phyloP scores from a whole-genome alignment of 1,140 invertebrate genomes.

The Hestina assimilis region DNA sequence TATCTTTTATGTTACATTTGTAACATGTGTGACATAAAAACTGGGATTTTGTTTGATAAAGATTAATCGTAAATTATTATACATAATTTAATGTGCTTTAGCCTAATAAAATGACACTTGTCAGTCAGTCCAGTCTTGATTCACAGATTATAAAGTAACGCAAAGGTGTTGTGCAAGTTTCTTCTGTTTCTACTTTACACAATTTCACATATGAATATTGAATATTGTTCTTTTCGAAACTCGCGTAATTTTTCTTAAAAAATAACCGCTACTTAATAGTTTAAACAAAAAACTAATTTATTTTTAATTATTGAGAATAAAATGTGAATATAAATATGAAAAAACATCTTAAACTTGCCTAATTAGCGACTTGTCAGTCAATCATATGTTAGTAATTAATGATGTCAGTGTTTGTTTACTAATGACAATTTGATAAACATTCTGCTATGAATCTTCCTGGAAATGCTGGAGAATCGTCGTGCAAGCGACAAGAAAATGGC shows the following conservation, averaged over 20 bases:
- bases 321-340: slow-evolving; percentile 7
- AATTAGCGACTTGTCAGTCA: slow-evolving; percentile 71
- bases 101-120: too few relatives aligned
- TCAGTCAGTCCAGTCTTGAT: background rate
- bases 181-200: background rate
- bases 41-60: too few relatives aligned
- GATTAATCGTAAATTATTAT: too few relatives aligned
- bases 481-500: slow-evolving; percentile 75
- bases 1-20: too few relatives aligned
- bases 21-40: too few relatives aligned
- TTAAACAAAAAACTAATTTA: background rate
- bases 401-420: slow-evolving; percentile 75
- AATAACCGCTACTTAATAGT: background rate
- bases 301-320: background rate
- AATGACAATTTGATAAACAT: slow-evolving; percentile 50
- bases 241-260: background rate
- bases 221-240: slow-evolving; percentile 4
- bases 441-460: slow-evolving; percentile 59
- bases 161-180: slow-evolving; percentile 8
- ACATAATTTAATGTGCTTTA: too few relatives aligned
- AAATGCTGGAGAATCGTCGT: slow-evolving; percentile 62
- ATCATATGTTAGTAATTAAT: slow-evolving; percentile 75
- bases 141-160: slow-evolving; percentile 9
- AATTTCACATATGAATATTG: slow-evolving; percentile 13
- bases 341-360: slow-evolving; percentile 32